A percentile compares a stretch with the other conserved stretches of the same genome.
Conservation (phyloP, 64 coral and sea anemone genomes). For the Dendronephthya gigantea region DNA sequence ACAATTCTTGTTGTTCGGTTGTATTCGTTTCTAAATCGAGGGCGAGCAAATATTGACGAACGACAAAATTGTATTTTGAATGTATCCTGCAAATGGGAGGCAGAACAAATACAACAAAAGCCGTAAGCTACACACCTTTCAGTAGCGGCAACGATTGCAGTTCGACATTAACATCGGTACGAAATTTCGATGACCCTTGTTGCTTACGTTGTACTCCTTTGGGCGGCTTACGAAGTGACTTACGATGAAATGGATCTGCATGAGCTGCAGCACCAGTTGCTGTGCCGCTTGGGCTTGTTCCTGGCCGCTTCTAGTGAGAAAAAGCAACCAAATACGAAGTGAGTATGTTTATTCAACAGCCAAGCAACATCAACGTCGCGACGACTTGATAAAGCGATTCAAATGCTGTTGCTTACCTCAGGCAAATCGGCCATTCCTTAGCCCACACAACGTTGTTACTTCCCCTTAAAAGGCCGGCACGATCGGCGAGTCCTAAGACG, state of each 20-base stretch:
- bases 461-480: not conserved
- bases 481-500: not conserved
- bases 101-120: not conserved
- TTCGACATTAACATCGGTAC: slow-evolving; percentile 74
- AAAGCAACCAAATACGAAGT: slow-evolving; percentile 45
- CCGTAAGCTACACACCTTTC: slow-evolving; percentile 63
- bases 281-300: slow-evolving; percentile 57
- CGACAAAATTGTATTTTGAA: not conserved
- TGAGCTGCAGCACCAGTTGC: slow-evolving; percentile 44
- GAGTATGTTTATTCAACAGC: slow-evolving; percentile 23
- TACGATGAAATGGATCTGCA: slow-evolving; percentile 99
- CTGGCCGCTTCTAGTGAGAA: slow-evolving; percentile 64
- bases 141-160: slow-evolving; percentile 77
- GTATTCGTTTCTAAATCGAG: slow-evolving; percentile 74
- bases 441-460: not conserved
- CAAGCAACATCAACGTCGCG: not conserved
- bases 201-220: slow-evolving; percentile 89
- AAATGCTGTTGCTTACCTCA: slow-evolving; percentile 1
- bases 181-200: slow-evolving; percentile 99
- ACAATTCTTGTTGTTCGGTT: slow-evolving; percentile 96
- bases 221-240: slow-evolving; percentile 95
- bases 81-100: not conserved
- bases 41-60: not conserved
- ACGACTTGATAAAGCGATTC: not conserved
- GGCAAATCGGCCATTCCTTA: not conserved